A percentile compares a stretch with the other conserved stretches of the same genome.
These are phyloP conservation scores for Aspidapion aeneum DNA, from an alignment of 2,888 invertebrate genomes.

Conservation along the genomic window DNA sequence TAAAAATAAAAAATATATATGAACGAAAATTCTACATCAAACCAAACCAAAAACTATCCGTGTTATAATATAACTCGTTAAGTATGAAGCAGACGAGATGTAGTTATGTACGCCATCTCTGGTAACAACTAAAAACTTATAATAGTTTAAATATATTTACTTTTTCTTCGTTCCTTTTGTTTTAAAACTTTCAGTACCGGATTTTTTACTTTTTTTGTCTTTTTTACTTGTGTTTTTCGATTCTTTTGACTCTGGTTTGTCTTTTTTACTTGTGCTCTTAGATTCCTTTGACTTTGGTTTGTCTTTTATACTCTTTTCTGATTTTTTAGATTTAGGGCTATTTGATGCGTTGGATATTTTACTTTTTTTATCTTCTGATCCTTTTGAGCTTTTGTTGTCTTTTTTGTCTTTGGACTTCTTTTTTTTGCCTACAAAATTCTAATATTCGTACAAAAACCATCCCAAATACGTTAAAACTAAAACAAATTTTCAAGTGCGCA, in stretches of 20 bases:
- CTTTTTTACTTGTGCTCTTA: slow-evolving; percentile 4
- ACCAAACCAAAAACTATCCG: background rate
- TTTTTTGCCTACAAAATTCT: slow-evolving; percentile 22
- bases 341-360: slow-evolving; percentile 25
- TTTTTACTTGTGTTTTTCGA: slow-evolving; percentile 11
- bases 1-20: slow-evolving; percentile 20
- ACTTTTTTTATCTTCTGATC: slow-evolving; percentile 19
- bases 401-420: slow-evolving; percentile 9
- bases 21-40: slow-evolving; percentile 8
- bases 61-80: too few relatives aligned
- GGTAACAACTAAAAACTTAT: too few relatives aligned
- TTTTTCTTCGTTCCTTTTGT: slow-evolving; percentile 12
- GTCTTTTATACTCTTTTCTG: slow-evolving; percentile 8
- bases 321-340: slow-evolving; percentile 19
- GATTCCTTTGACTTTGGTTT: slow-evolving; percentile 6
- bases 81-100: too few relatives aligned
- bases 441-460: slow-evolving; percentile 2
- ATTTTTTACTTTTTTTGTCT: slow-evolving; percentile 6
- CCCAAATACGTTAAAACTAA: background rate
- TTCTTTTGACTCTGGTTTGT: slow-evolving; percentile 6
- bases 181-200: slow-evolving; percentile 10
- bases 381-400: slow-evolving; percentile 16
- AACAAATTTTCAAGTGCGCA: too few relatives aligned
- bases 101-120: too few relatives aligned
- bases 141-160: too few relatives aligned